Percentiles rank a stretch among this genome's conserved stretches.
phyloP scores from a whole-genome alignment of 64 coral and sea anemone genomes.

The Pocillopora damicornis region DNA sequence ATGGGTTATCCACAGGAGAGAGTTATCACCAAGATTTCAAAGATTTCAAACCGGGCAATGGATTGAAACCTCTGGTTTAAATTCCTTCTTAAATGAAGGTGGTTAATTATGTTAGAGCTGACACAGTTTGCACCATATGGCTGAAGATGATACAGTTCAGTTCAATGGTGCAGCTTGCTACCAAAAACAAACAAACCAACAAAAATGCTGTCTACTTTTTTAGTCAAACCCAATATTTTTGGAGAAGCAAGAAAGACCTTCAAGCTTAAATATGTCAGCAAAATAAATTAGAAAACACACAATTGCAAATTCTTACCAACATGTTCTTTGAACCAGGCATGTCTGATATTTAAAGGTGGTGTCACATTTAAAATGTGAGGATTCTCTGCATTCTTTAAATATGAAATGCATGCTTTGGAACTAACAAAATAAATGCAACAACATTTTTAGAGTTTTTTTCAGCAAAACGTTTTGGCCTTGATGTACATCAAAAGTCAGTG shows the following conservation, averaged over 20 bases:
- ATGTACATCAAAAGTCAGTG: too few relatives aligned
- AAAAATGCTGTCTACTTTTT: too few relatives aligned
- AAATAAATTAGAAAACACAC: neutral
- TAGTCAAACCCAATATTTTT: too few relatives aligned
- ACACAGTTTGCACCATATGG: neutral
- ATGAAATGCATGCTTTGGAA: constrained; percentile 74
- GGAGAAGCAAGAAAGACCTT: neutral
- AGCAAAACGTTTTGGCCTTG: too few relatives aligned
- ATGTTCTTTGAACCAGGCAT: constrained; percentile 83
- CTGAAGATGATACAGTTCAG: too few relatives aligned
- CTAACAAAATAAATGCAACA: constrained; percentile 19
- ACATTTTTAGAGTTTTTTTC: too few relatives aligned
- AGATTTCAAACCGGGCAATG: constrained; percentile 23
- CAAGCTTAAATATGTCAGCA: neutral
- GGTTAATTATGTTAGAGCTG: neutral
- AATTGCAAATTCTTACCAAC: constrained; percentile 54
- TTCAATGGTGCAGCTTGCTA: too few relatives aligned
- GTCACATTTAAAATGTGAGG: constrained; percentile 89
- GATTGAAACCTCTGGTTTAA: neutral
- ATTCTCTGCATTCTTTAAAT: constrained; percentile 73
- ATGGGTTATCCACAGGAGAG: neutral
- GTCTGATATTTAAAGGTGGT: constrained; percentile 83
- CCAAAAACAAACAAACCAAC: neutral
- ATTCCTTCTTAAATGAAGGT: constrained; percentile 33
- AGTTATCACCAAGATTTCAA: neutral